Base-by-base conservation (phyloP, 2,797 vertebrate species). In the Myotis planiceps region DNA sequence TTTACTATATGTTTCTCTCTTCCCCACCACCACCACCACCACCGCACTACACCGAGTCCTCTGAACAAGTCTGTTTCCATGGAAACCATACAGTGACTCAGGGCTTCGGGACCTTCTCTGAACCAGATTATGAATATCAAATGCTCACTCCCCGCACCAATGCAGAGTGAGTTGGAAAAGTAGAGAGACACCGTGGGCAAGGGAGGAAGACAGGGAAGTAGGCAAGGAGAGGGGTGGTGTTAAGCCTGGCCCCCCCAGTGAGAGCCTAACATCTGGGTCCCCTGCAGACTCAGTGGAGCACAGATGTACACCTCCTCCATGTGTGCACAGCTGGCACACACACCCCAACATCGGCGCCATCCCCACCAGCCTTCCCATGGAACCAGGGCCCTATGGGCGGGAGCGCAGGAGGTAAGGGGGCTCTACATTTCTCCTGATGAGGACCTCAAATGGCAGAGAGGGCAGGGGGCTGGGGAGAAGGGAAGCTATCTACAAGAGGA, bases 11-110 rank as follows among this genome's bases (percentile, higher is more conserved):
- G 95, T 96, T 97, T 95, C 93, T 69, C 84, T 90, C 93, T 92
- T 87, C 93, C 86, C 97, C 60, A 78, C 79, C 92, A 96, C 92
- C 69, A 42, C 97, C 60, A 96, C 92, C 69, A 96, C 92, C 69
- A 74, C 96, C 89, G 93, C 92, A 95, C 95, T 98, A 98, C 98
- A 97, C 91, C 0, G 55, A 98, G 97, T 98, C 97, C 97, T 94
- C 92, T 47, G 96, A 98, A 98, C 98, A 95, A 98, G 98, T 97
- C 98, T 98, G 98, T 99, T 98, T 98, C 98, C 98, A 99, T 98
- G 98, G 98, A 98, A 99, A 99, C 98, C 94, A 97, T 98, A 98
- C 98, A 98, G 98, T 99, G 98, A 99, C 98, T 99, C 98, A 99
- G 98, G 98, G 98, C 97, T 98, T 99, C 97, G 97, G 98, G 98